Percentiles rank a stretch among this genome's conserved stretches.
Conservation (phyloP, 1,140 invertebrate species). For the Drosophila nasuta region DNA sequence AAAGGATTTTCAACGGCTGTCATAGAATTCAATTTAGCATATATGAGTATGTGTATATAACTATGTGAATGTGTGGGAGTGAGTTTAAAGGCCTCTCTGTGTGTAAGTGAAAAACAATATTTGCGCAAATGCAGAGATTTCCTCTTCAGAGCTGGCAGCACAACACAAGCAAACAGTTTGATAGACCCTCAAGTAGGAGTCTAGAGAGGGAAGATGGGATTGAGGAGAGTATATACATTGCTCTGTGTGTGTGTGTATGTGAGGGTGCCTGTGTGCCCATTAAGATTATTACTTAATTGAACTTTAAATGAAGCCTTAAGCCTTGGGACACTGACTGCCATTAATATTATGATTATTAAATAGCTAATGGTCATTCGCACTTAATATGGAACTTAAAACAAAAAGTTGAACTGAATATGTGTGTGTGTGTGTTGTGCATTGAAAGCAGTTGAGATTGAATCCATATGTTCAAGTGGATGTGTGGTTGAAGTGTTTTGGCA, state of each 20-base stretch:
- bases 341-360: slow-evolving; percentile 22
- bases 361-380: slow-evolving; percentile 65
- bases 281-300: slow-evolving; percentile 76
- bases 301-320: slow-evolving; percentile 55
- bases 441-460: slow-evolving; percentile 1
- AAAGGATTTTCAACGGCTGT: slow-evolving; percentile 45
- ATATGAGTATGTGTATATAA: neutral
- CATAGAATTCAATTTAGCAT: slow-evolving; percentile 13
- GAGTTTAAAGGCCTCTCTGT: slow-evolving; percentile 20
- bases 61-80: neutral
- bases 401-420: no score
- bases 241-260: slow-evolving; percentile 13
- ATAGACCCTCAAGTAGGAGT: slow-evolving; percentile 8
- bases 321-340: slow-evolving; percentile 15
- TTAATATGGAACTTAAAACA: slow-evolving; percentile 45
- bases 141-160: slow-evolving; percentile 15
- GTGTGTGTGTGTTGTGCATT: slow-evolving; percentile 3
- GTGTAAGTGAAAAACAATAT: slow-evolving; percentile 73
- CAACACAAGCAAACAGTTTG: slow-evolving; percentile 38
- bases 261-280: slow-evolving; percentile 30
- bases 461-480: slow-evolving; percentile 9
- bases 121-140: slow-evolving; percentile 67
- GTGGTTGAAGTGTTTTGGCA: slow-evolving; percentile 16
- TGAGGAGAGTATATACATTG: slow-evolving; percentile 14
- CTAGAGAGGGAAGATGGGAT: slow-evolving; percentile 9